These are phyloP conservation scores for Allophyes oxyacanthae DNA, from an alignment of 2,888 invertebrate species.

Conservation along the genomic window DNA sequence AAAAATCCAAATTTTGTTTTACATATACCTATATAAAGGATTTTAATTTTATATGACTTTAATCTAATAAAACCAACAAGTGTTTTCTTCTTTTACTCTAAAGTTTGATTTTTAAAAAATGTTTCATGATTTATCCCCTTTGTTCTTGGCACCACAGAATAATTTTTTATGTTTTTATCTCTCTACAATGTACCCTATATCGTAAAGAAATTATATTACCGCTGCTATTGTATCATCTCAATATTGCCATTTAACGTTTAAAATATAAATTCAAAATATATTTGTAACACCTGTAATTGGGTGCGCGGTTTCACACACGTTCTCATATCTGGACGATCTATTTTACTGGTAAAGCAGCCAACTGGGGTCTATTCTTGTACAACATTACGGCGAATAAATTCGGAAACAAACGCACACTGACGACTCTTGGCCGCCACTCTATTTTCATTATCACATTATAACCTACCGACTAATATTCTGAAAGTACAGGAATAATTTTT, in stretches of 20 bases:
- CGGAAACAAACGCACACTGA: conserved; percentile 60
- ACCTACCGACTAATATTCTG: conserved; percentile 11
- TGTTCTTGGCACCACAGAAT: too few relatives aligned
- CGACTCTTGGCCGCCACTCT: conserved; percentile 44
- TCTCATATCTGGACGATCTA: conserved; percentile 56
- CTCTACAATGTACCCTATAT: too few relatives aligned
- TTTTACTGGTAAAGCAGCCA: conserved; percentile 53
- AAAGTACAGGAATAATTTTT: conserved; percentile 4
- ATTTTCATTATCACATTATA: conserved; percentile 34
- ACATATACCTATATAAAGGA: too few relatives aligned
- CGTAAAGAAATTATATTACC: too few relatives aligned
- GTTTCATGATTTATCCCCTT: too few relatives aligned
- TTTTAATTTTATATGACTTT: too few relatives aligned
- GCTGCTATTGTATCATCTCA: too few relatives aligned
- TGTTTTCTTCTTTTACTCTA: too few relatives aligned
- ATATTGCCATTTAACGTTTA: conserved; percentile 3
- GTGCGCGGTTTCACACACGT: conserved; percentile 39
- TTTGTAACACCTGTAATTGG: conserved; percentile 56
- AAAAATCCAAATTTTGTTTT: too few relatives aligned
- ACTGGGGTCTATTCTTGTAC: conserved; percentile 63
- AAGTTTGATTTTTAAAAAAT: too few relatives aligned
- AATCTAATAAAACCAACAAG: too few relatives aligned
- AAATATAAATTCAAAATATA: conserved; percentile 35
- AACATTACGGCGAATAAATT: conserved; percentile 65
- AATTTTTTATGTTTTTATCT: too few relatives aligned